A percentile compares a stretch with the other conserved stretches of the same genome.
Evolutionary conservation across 2,888 invertebrate genomes (phyloP).

Genomic region (Eupithecia exiguata): DNA sequence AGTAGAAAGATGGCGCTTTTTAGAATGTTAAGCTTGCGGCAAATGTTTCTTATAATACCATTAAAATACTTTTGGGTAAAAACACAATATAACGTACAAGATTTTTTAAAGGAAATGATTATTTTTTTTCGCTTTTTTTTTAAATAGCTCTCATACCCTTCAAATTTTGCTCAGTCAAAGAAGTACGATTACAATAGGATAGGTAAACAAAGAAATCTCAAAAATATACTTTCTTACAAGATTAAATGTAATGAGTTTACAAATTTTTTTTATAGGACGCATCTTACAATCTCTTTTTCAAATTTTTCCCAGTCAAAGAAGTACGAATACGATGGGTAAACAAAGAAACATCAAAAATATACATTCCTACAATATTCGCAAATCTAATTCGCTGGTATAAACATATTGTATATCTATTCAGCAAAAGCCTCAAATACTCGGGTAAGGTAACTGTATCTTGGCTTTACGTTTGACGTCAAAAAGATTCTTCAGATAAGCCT

Average conservation of each 20-base stretch:
- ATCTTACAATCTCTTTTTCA: no score
- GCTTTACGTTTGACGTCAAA: constrained; percentile 30
- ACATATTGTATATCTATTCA: neutral
- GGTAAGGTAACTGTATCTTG: constrained; percentile 19
- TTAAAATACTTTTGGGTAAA: neutral
- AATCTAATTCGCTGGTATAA: neutral
- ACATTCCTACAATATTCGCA: neutral
- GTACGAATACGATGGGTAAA: neutral
- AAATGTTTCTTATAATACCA: neutral
- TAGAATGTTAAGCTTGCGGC: neutral
- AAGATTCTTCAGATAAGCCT: constrained; percentile 33
- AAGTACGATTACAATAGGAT: neutral
- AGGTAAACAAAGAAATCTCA: no score
- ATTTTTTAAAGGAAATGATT: neutral
- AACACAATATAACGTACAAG: neutral
- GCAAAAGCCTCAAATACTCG: constrained; percentile 13
- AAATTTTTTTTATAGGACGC: no score
- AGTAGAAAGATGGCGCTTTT: constrained; percentile 38
- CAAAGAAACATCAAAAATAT: neutral
- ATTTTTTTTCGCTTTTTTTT: no score
- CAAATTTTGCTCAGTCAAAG: neutral
- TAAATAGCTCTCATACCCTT: neutral
- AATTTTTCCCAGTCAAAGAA: no score
- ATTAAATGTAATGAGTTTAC: no score
- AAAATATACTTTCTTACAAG: no score